Evolutionary conservation across 2,888 invertebrate genomes (phyloP).

Genomic region (Mythimna vitellina): DNA sequence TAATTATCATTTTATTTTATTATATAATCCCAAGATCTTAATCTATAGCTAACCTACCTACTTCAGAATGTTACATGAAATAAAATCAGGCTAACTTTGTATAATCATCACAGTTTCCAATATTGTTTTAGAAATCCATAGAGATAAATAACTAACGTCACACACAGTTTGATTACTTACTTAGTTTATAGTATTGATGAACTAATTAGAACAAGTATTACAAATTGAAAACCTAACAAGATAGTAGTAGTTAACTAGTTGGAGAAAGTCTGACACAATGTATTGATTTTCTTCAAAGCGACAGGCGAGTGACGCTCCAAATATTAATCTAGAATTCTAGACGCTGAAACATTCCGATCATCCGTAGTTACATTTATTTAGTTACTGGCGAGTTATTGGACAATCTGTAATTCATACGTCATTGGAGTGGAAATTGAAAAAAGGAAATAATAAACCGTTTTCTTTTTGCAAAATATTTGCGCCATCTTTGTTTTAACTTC

Average conservation of each 20-base stretch:
- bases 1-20: too few species aligned
- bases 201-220: constrained; percentile 25
- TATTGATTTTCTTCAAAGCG: constrained; percentile 48
- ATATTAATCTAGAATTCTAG: constrained; percentile 43
- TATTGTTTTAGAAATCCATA: neutral
- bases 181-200: neutral
- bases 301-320: constrained; percentile 5
- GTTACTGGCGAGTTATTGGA: neutral
- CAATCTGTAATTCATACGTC: neutral
- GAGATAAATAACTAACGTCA: constrained; percentile 4
- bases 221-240: constrained; percentile 7
- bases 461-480: neutral
- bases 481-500: neutral
- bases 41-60: too few species aligned
- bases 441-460: neutral
- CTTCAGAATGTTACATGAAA: too few species aligned
- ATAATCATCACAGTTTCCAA: too few species aligned
- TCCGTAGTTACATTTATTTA: neutral
- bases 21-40: too few species aligned
- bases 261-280: constrained; percentile 30
- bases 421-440: neutral
- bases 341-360: constrained; percentile 25
- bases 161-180: constrained; percentile 6
- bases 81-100: too few species aligned
- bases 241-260: constrained; percentile 7